Evolutionary conservation across 2,797 vertebrate genomes (phyloP).

Genomic region (Cyclopterus lumpus): DNA sequence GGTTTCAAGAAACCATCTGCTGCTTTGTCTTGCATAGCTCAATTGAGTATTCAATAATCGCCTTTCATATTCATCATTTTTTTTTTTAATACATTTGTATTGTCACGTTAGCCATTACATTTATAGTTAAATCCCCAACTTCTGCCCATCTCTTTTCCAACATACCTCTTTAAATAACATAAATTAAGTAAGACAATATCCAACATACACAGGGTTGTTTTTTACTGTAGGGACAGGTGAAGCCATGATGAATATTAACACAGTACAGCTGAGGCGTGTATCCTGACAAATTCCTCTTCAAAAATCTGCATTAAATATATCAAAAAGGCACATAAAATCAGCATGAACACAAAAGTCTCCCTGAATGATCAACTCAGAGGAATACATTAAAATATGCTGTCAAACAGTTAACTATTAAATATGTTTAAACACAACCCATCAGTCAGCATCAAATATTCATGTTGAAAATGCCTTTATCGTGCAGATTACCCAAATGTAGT

Average conservation of each 20-base stretch:
- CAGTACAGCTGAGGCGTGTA: conserved; percentile 58
- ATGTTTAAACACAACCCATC: conserved; percentile 21
- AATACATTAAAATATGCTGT: conserved; percentile 52
- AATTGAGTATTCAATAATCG: background rate
- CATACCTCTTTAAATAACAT: conserved; percentile 2
- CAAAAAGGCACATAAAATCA: conserved; percentile 78
- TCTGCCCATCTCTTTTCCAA: background rate
- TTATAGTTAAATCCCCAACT: background rate
- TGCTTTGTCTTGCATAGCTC: background rate
- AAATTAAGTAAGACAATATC: conserved; percentile 39
- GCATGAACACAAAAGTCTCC: conserved; percentile 61
- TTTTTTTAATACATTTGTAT: background rate
- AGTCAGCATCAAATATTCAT: conserved; percentile 29
- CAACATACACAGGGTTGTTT: conserved; percentile 35
- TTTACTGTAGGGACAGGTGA: conserved; percentile 62
- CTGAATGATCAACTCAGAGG: conserved; percentile 71
- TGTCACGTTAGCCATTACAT: background rate
- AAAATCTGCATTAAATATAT: conserved; percentile 68
- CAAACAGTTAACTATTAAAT: conserved; percentile 40
- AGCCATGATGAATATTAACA: conserved; percentile 58
- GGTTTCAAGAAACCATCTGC: conserved; percentile 1
- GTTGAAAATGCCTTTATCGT: conserved; percentile 44
- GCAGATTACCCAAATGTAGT: conserved; percentile 6
- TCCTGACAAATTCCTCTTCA: conserved; percentile 53
- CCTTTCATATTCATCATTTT: background rate